Evolutionary conservation across 2,888 invertebrate genomes (phyloP), one percentile per base, ranked within the genome.

Genomic region (Griposia aprilina): DNA sequence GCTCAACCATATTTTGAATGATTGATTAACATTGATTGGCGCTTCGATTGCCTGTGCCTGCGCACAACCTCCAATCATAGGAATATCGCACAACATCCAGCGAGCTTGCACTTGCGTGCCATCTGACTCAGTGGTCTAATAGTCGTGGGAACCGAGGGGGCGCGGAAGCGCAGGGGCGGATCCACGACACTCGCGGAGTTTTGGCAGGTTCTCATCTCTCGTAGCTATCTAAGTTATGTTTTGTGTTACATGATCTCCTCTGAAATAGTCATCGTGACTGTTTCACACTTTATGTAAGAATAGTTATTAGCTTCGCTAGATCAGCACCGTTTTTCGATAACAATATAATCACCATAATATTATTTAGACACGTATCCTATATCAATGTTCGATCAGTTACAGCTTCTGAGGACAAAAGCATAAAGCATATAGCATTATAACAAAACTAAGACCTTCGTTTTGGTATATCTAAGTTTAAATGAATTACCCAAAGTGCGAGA

Each of bases 61-160:
- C 50, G n/a, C 36, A 59, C 48, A 36, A 10, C 48, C 30, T 45
- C 13, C 52, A 55, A 26, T 62, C 23, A 55, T 48, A 30, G n/a
- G 23, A 62, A 48, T 45, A 26, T 68, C 55, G 55, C 62, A 63
- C 26, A 41, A 36, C 10, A 36, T 55, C 6, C 20, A n/a, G 2
- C 11, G 36, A 48, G 55, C 41, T 45, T 26, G 48, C 26, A 36
- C 23, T 45, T n/a, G 74, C 30, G 36, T 52, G 17, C 80, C 41
- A 15, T 52, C 65, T 70, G 69, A 59, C 45, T 63, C 48, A 7
- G 26, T 66, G 50, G 66, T 20, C 52, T 45, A 71, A 74, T 52
- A 59, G 52, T 23, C 65, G 81, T 70, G 80, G 69, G 80, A 80
- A 75, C 36, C 23, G 26, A 41, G 26, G 41, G 50, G 50, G 68